A percentile compares a stretch with the other conserved stretches of the same genome.
phyloP scores from a whole-genome alignment of 2,113 vertebrate species.

The Nematolebias whitei region DNA sequence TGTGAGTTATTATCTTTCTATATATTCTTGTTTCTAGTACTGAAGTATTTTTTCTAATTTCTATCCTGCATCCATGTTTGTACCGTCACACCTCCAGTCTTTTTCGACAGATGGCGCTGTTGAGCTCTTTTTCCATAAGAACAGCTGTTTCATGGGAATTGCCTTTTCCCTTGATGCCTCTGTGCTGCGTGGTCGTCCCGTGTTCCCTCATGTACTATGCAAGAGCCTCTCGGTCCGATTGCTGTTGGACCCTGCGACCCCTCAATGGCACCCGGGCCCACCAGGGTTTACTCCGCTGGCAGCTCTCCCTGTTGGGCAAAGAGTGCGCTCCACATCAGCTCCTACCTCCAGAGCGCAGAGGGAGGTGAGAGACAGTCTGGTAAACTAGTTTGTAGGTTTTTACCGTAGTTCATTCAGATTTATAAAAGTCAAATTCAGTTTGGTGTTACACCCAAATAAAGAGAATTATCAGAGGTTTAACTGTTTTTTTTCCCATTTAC shows the following conservation, averaged over 20 bases:
- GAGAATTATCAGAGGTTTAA: too few species aligned
- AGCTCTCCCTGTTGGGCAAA: constrained; percentile 70
- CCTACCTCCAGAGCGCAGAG: constrained; percentile 78
- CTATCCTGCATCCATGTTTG: background rate
- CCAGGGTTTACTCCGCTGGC: constrained; percentile 78
- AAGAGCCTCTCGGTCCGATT: constrained; percentile 83
- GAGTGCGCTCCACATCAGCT: constrained; percentile 61
- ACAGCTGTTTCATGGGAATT: constrained; percentile 82
- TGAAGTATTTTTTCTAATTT: background rate
- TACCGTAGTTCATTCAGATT: too few species aligned
- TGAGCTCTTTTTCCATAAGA: constrained; percentile 87
- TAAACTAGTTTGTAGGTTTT: background rate
- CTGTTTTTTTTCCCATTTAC: too few species aligned
- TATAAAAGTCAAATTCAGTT: too few species aligned
- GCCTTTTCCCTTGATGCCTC: constrained; percentile 80
- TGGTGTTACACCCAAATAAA: too few species aligned
- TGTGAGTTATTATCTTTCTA: constrained; percentile 73
- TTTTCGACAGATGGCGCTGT: constrained; percentile 69
- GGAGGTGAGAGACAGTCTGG: constrained; percentile 76
- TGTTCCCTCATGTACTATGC: constrained; percentile 88
- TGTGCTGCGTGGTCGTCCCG: constrained; percentile 67
- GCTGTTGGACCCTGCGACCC: constrained; percentile 80
- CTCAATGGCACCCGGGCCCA: constrained; percentile 80
- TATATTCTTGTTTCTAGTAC: background rate
- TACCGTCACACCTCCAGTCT: constrained; percentile 29